Base-by-base conservation (phyloP, 2,888 invertebrate genomes). In the Parasteatoda lunata region DNA sequence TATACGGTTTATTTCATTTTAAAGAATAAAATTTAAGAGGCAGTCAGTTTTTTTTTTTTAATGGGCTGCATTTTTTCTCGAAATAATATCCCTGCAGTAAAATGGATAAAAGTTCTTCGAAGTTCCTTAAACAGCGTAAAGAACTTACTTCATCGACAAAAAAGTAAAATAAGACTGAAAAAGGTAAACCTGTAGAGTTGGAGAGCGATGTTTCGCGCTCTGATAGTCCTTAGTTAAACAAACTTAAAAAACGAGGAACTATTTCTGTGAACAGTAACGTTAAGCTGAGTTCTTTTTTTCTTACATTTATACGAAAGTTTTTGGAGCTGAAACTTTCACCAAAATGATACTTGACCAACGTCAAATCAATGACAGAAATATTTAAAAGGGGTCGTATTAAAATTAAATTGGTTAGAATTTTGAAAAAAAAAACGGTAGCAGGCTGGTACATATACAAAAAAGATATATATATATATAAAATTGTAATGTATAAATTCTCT, bases 261-360 rank as follows among this genome's bases (percentile, higher is more conserved):
- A 13, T 69, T 75, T 52, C 54, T n/a, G 15, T 65, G 47, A 75
- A 47, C 75, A 68, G 75, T 75, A 81, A 59, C 47, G 59, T 73
- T 59, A 48, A 72, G n/a, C 45, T 51, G 75, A 68, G 69, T 51
- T n/a, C n/a, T 71, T 71, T 73, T 75, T 73, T 51, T 9, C 69
- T 78, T 70, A 49, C 75, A 81, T 81, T 81, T 81, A 75, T 81
- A 73, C 75, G 54, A 48, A 66, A 81, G 69, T 51, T 66, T 66
- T 59, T 75, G 81, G 68, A 81, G 81, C 75, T 81, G 81, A 81
- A 81, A 75, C 75, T 73, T 52, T 48, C 73, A 75, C 49, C 47
- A 52, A 49, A 49, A 47, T 75, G 48, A 73, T 81, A 68, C 65
- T 68, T 54, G 66, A 30, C 59, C 65, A 75, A 30, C 69, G 69